Base-by-base conservation (phyloP, 2,888 invertebrate genomes). In the Cataglyphis cursor region DNA sequence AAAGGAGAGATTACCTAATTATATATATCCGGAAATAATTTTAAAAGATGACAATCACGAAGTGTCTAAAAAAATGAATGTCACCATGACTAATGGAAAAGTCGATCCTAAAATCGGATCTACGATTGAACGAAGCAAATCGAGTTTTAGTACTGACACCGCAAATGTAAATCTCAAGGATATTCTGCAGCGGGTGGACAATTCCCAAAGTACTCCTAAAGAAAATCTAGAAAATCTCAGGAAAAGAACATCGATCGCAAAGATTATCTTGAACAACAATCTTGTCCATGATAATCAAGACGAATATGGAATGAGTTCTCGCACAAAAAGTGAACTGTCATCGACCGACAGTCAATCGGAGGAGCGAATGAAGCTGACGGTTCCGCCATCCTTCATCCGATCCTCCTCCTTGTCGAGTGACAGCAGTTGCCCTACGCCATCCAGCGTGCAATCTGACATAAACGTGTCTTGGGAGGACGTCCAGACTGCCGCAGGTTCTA, bases 201-300 rank as follows among this genome's bases (percentile, higher is more conserved):
- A 82, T 3, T 91, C 91, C 41, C 92, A 93, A 48, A 91, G 83
- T n/a, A 90, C 90, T 0, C 92, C 94, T 8, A 93, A 90, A 44
- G 94, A 94, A 59, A 94, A 94, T 74, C 65, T 94, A 70, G 94
- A 94, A 81, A 94, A 94, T 70, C 84, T 94, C 21, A 83, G 94
- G 0, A 94, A 94, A 57, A 90, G 94, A 15, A 94, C 93, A 10
- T 92, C 93, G 15, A 94, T 94, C 8, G 90, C 94, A 10, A 94
- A 94, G 65, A 93, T 92, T n/a, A 93, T 94, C 10, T 76, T 94
- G 0, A 93, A 93, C 85, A 94, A 94, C 82, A 92, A 91, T 85
- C 74, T 91, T 0, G 48, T 61, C 1, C 78, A 86, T n/a, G 88
- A 88, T 0, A 76, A 62, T 65, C 85, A 88, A 12, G 89, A 88